Base-by-base conservation (phyloP, 2,113 vertebrate species). In the Chamaea fasciata region DNA sequence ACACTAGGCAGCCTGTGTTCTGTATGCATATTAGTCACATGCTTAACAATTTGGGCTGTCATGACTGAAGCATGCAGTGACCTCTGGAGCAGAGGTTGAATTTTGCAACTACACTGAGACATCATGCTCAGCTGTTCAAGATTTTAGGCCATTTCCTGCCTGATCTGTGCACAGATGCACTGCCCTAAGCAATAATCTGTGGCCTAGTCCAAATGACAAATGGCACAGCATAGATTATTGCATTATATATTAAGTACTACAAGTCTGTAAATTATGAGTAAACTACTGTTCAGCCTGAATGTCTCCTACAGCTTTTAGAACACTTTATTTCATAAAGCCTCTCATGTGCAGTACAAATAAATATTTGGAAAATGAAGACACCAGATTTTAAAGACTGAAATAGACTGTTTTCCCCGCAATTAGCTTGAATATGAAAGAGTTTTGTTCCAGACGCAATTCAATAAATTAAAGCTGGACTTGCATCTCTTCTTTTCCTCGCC, bases 171-270 rank as follows among this genome's bases (percentile, higher is more conserved):
- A 99, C 99, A 99, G 99, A 99, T 99, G 99, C 98, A 99, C 97
- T 98, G 99, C 99, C 99, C 98, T 99, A 98, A 99, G 98, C 99
- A 98, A 99, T 99, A 99, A 99, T 99, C 99, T 98, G 98, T 98
- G 98, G 98, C 98, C 98, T 89, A 95, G 97, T 98, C 98, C 98
- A 97, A 98, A 98, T 99, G 99, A 99, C 99, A 99, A 99, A 99
- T 98, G 99, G 98, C 98, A 98, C 97, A 96, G 97, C 96, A 96
- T 98, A 98, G 98, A 98, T 99, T 99, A 99, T 99, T 99, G 98
- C 98, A 99, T 99, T 99, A 99, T 99, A 99, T 98, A 99, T 99
- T 99, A 99, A 99, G 99, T 98, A 98, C 98, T 98, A 98, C 98
- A 98, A 99, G 99, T 99, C 98, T 98, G 98, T 99, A 99, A 99